These are phyloP conservation scores for Cygnus buccinator DNA, from an alignment of 2,113 vertebrate genomes.

Conservation along the genomic window DNA sequence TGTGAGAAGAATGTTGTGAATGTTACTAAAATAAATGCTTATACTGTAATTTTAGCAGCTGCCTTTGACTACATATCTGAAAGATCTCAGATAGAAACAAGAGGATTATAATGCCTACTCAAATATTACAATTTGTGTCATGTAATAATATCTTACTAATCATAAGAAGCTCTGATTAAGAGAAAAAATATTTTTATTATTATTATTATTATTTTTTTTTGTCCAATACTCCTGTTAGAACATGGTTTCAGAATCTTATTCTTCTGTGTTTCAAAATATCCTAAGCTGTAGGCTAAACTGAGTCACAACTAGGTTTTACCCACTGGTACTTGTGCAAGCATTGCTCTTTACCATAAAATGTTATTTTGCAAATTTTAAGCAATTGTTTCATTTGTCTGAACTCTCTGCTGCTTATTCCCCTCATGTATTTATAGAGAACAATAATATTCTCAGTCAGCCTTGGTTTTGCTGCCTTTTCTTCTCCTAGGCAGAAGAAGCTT, in stretches of 20 bases:
- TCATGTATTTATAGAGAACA: not conserved
- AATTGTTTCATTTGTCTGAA: not conserved
- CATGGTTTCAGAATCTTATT: not conserved
- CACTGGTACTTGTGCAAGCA: not conserved
- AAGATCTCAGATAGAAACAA: not conserved
- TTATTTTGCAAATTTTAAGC: not conserved
- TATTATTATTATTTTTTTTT: not conserved
- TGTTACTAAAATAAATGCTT: not conserved
- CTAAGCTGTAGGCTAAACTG: not conserved
- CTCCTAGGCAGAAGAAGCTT: not conserved
- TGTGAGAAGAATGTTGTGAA: not conserved
- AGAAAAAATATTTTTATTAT: not conserved
- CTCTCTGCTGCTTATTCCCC: not conserved
- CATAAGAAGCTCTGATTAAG: not conserved
- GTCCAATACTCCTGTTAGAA: not conserved
- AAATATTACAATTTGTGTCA: not conserved
- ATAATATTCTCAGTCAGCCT: not conserved
- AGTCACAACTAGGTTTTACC: not conserved
- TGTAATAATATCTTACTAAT: not conserved
- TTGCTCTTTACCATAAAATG: not conserved
- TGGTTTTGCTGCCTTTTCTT: not conserved
- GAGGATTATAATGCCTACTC: not conserved
- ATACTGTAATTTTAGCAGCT: not conserved
- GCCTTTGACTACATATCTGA: not conserved
- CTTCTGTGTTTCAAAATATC: not conserved